These are phyloP conservation scores for Heterochromis multidens DNA, from an alignment of 2,113 vertebrate species.

Conservation along the genomic window DNA sequence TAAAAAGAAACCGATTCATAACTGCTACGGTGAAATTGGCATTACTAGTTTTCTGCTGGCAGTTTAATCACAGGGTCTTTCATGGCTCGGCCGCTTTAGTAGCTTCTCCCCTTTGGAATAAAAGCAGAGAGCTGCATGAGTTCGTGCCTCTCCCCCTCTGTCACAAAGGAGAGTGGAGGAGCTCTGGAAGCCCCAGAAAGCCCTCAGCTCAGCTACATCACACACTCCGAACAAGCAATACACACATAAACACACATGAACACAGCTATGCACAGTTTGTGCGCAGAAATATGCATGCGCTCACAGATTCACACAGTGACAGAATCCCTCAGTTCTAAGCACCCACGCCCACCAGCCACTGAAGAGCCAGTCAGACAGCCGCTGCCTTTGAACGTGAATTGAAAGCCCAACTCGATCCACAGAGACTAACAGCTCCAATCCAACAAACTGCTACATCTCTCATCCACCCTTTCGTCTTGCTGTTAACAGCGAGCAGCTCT, in stretches of 20 bases:
- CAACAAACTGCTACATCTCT: constrained; percentile 11
- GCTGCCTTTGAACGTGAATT: constrained; percentile 56
- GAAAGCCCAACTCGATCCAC: constrained; percentile 33
- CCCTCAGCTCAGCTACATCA: constrained; percentile 3
- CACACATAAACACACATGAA: neutral
- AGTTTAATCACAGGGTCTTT: constrained; percentile 40
- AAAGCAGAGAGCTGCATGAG: constrained; percentile 20
- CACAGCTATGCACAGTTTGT: neutral
- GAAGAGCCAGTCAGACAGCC: constrained; percentile 34
- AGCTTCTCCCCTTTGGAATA: constrained; percentile 8
- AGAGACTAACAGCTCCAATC: constrained; percentile 11
- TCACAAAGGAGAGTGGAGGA: constrained; percentile 20
- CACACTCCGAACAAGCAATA: neutral
- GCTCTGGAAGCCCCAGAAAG: constrained; percentile 39
- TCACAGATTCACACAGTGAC: neutral
- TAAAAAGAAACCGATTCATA: neutral
- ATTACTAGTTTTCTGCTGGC: neutral
- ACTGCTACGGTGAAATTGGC: neutral
- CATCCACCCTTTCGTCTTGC: neutral
- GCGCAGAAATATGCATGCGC: neutral
- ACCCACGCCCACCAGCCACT: constrained; percentile 34
- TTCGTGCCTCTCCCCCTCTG: constrained; percentile 8
- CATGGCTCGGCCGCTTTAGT: constrained; percentile 12
- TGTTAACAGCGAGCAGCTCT: neutral
- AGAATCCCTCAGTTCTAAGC: constrained; percentile 25